Base-by-base conservation (phyloP, 2,113 vertebrate species). In the Urocitellus parryii region DNA sequence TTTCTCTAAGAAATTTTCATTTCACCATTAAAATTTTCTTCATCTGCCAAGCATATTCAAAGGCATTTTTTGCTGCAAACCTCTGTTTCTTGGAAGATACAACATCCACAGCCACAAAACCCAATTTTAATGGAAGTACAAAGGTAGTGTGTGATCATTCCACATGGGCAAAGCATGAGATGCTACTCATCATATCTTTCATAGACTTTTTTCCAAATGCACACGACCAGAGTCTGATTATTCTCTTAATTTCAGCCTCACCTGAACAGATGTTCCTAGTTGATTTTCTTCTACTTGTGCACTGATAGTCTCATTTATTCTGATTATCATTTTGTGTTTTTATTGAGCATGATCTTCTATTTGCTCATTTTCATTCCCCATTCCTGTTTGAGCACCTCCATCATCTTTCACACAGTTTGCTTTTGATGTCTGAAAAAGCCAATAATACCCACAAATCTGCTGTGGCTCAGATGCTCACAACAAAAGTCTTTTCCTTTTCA, bases 321-420 rank as follows among this genome's bases (percentile, higher is more conserved):
- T 94, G 97, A 98, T 95, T 97, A 97, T 97, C 98, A 96, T 97
- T 98, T 97, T 95, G 95, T 88, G 94, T 96, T 98, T 98, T 98
- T 97, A 97, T 98, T 98, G 97, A 95, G 88, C 95, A 95, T 90
- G 96, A 94, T 88, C 93, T 98, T 95, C 25, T 92, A 98, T 98
- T 97, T 92, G 94, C 95, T 98, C 90, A 95, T 96, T 98, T 97
- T 97, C 78, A 89, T 95, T 96, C 93, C 93, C 95, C 93, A 77
- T 97, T 94, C 90, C 96, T 96, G 85, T 97, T 83, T 96, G 97
- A 97, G 95, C 94, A 96, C 96, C 95, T 96, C 90, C 94, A 96
- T 98, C 97, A 97, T 98, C 90, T 97, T 97, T 98, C 96, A 97
- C 97, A 97, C 95, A 83, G 76, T 79, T 98, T 97, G 87, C 96